These are phyloP conservation scores for Muricea muricata DNA, from an alignment of 92 coral and sea anemone genomes.

Conservation along the genomic window DNA sequence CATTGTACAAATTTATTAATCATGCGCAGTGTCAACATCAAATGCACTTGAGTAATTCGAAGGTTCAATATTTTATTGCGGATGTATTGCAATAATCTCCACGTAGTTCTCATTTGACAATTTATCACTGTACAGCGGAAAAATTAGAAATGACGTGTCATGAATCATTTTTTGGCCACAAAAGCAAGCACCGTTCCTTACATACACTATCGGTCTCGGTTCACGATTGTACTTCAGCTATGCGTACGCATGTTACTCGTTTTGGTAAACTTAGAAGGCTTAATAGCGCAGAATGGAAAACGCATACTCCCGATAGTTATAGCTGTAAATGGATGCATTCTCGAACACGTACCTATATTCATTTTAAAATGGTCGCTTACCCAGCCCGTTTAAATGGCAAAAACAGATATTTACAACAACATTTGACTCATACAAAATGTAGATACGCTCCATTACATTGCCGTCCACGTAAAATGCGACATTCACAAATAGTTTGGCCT, in stretches of 20 bases:
- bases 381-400: not conserved
- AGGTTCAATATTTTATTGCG: not conserved
- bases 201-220: not conserved
- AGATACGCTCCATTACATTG: not conserved
- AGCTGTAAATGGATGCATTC: conserved; percentile 18
- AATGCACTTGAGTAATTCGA: not conserved
- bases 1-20: not conserved
- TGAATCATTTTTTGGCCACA: conserved; percentile 3
- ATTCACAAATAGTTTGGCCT: not conserved
- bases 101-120: conserved; percentile 5
- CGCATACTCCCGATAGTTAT: not conserved
- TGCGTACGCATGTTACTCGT: not conserved
- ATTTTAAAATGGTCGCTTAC: not conserved
- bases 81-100: conserved; percentile 22
- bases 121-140: conserved; percentile 17
- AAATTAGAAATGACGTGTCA: not conserved
- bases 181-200: not conserved
- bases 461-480: conserved; percentile 12
- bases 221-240: not conserved
- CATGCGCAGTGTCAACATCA: not conserved
- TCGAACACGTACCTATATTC: not conserved
- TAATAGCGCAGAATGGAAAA: not conserved
- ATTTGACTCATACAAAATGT: conserved; percentile 18
- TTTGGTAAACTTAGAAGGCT: not conserved
- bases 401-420: not conserved